Conservation (phyloP, 2,113 vertebrate species). For the Thalassarche chlororhynchos region DNA sequence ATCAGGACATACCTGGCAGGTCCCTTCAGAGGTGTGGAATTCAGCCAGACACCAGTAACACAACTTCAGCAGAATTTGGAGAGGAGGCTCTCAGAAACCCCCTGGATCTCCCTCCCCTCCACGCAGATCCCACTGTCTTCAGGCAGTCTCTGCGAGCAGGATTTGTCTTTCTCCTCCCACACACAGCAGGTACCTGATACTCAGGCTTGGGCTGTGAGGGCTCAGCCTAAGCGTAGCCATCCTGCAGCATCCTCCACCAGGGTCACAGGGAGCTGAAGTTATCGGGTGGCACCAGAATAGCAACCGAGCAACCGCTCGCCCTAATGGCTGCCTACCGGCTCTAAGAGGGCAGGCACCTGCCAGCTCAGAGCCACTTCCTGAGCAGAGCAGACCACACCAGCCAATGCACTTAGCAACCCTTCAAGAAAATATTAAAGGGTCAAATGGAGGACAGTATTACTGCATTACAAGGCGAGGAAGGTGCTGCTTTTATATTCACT, state of each 20-base stretch:
- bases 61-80: not conserved
- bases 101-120: not conserved
- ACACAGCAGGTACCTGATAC: not conserved
- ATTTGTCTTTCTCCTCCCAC: not conserved
- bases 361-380: not conserved
- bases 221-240: not conserved
- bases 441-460: not conserved
- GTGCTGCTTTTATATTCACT: not conserved
- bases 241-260: not conserved
- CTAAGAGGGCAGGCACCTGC: not conserved
- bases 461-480: not conserved
- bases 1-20: not conserved
- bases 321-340: not conserved
- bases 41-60: not conserved
- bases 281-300: not conserved
- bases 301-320: not conserved
- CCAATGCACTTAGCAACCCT: not conserved
- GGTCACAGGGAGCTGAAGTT: not conserved
- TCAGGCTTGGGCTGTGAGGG: not conserved
- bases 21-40: not conserved
- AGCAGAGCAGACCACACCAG: not conserved
- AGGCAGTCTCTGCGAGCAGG: not conserved
- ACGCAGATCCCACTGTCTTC: accelerated
- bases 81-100: not conserved
- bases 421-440: not conserved